phyloP scores from a whole-genome alignment of 2,113 vertebrate species.

The Prionailurus viverrinus region DNA sequence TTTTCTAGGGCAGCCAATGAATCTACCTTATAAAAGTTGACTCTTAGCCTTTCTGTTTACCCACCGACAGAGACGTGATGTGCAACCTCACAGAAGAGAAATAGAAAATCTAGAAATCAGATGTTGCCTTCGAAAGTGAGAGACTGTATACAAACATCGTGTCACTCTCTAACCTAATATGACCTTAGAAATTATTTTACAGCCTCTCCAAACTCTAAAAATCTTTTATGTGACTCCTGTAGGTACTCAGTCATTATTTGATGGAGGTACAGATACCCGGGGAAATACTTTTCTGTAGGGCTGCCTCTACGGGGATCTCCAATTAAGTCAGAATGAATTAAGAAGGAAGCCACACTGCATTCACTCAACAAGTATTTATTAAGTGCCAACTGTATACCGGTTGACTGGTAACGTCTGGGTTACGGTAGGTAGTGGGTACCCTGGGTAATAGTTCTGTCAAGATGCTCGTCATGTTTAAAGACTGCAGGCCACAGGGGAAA shows the following conservation, averaged over 20 bases:
- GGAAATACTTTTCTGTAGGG: background rate
- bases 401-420: background rate
- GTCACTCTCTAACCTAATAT: background rate
- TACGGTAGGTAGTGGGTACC: too few species aligned
- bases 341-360: background rate
- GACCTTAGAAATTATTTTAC: background rate
- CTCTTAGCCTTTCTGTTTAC: background rate
- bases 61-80: background rate
- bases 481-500: fast-evolving
- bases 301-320: background rate
- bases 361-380: conserved; percentile 9
- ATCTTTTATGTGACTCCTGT: background rate
- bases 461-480: background rate
- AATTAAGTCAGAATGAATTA: background rate
- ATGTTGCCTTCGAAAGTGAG: background rate
- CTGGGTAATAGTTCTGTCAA: background rate
- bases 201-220: background rate
- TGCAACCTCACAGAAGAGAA: background rate
- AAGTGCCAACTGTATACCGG: background rate
- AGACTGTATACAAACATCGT: background rate
- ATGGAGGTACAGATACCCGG: background rate
- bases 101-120: background rate
- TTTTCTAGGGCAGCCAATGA: background rate
- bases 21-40: background rate
- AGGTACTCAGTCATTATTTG: background rate